A percentile compares a stretch with the other conserved stretches of the same genome.
Conservation (phyloP, 2,113 vertebrate species). For the Muscicapa adusta region DNA sequence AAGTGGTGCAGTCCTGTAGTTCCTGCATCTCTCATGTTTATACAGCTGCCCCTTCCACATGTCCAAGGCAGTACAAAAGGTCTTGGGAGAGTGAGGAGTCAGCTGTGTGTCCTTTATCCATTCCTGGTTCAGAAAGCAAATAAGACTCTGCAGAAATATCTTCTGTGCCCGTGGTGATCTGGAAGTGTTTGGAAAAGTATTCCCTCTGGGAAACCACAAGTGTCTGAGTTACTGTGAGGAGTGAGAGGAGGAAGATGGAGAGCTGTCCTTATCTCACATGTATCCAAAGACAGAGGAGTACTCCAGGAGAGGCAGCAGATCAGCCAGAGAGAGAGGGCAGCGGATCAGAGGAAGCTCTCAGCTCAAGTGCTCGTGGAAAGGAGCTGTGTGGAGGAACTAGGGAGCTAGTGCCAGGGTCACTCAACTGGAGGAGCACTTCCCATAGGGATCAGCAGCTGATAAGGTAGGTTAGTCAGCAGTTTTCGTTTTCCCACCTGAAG, state of each 20-base stretch:
- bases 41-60: neutral
- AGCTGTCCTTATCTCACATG: slow-evolving; percentile 54
- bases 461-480: slow-evolving; percentile 80
- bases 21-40: neutral
- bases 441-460: slow-evolving; percentile 74
- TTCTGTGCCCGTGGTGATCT: slow-evolving; percentile 1
- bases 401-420: slow-evolving; percentile 81
- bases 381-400: slow-evolving; percentile 77
- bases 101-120: neutral
- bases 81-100: neutral
- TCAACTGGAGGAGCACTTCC: slow-evolving; percentile 78
- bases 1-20: slow-evolving; percentile 1
- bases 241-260: slow-evolving; percentile 46
- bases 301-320: slow-evolving; percentile 76
- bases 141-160: neutral
- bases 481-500: slow-evolving; percentile 39
- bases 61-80: neutral
- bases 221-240: slow-evolving; percentile 34
- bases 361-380: slow-evolving; percentile 72
- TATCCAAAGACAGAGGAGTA: slow-evolving; percentile 77
- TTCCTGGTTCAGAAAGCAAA: slow-evolving; percentile 1
- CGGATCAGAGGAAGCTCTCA: slow-evolving; percentile 75
- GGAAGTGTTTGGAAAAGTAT: slow-evolving; percentile 12
- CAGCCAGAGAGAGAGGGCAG: slow-evolving; percentile 78
- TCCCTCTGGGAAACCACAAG: neutral